Evolutionary conservation across 2,888 invertebrate species (phyloP), one percentile per base, ranked within the genome.

Genomic region (Parnassius orleans): DNA sequence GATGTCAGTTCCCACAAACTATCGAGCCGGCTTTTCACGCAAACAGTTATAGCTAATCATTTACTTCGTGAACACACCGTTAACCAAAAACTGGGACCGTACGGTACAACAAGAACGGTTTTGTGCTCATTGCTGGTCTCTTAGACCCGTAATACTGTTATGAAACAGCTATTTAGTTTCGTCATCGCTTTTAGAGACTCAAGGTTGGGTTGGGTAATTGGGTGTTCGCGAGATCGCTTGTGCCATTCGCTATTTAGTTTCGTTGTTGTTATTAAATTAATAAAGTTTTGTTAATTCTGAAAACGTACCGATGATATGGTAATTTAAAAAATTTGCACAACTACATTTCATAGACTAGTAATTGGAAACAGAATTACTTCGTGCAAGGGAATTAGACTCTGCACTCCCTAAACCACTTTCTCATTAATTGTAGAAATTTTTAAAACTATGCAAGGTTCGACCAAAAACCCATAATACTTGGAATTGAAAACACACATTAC

Each of bases 61-160:
- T 80, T 83, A 87, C 87, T 88, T 87, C 87, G 84, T 81, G 80
- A 74, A 59, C 69, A 62, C 65, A 78, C 84, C 90, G 90, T 89
- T 91, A 91, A 65, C 82, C 85, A 72, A 87, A 90, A 90, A 82
- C 82, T 86, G 86, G 89, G 84, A 80, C 84, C 78, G 79, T 87
- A 91, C 91, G 90, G 90, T 90, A 91, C 80, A 75, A 68, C 67
- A 65, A 75, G 79, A 84, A 87, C 86, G 81, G 81, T 87, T 83
- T 82, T 84, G 75, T 82, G 77, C 79, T 81, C 86, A 85, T 86
- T 85, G 73, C 71, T 73, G 71, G 69, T 66, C 72, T 77, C 80
- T 78, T 80, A 82, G 86, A 87, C 86, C 77, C 72, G 87, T 87
- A 85, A 83, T 87, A 87, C 87, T 86, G 89, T 89, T 91, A 90